phyloP scores from a whole-genome alignment of 2,113 vertebrate species.

The Leptosomus discolor region DNA sequence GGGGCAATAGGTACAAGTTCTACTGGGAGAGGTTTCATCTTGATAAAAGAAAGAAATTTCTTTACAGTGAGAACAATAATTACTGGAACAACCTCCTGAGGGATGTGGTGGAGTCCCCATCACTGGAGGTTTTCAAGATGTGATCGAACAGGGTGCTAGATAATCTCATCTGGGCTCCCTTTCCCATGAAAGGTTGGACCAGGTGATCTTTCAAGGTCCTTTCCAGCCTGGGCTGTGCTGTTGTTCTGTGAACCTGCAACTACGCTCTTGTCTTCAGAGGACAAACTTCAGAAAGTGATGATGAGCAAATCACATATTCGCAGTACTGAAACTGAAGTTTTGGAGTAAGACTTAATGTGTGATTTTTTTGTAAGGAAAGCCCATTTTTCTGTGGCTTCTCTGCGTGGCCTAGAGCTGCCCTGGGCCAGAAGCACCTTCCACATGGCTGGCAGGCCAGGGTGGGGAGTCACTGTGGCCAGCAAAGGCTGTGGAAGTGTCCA shows the following conservation, averaged over 20 bases:
- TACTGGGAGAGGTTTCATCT: not conserved
- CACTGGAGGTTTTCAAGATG: not conserved
- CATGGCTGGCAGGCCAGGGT: not conserved
- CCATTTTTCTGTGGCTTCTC: not conserved
- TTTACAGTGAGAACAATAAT: not conserved
- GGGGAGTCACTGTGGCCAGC: accelerated
- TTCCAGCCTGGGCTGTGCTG: not conserved
- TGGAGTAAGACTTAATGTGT: not conserved
- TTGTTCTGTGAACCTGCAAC: not conserved
- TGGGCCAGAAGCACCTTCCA: accelerated
- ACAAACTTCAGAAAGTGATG: not conserved
- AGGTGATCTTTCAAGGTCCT: not conserved
- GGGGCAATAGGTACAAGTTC: accelerated
- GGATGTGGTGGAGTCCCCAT: accelerated
- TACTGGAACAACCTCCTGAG: not conserved
- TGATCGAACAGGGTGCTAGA: not conserved
- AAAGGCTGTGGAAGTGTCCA: not conserved
- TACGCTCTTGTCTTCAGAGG: not conserved
- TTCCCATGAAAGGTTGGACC: not conserved
- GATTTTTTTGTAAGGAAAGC: not conserved
- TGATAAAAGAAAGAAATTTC: not conserved
- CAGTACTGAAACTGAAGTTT: not conserved
- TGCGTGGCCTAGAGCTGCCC: not conserved
- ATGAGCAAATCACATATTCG: not conserved
- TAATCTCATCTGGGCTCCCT: not conserved